Base-by-base conservation (phyloP, 2,113 vertebrate species). In the Pedionomus torquatus region DNA sequence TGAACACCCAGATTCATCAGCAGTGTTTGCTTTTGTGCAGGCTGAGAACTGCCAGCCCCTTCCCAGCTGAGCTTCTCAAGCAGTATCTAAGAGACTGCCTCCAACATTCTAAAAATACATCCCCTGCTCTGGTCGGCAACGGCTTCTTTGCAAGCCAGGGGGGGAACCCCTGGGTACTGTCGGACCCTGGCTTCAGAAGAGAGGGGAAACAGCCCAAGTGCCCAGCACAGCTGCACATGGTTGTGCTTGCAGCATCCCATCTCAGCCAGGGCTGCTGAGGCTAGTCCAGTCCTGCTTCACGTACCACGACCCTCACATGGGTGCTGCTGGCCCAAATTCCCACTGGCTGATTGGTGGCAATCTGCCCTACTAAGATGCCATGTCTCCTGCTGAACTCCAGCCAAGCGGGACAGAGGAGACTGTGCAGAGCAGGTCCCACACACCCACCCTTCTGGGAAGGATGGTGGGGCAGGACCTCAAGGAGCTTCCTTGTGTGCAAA, bases 1-100 rank as follows among this genome's bases (percentile, higher is more conserved):
- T 30, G 39, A 91, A 44, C 48, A 79, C 20, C 30, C 33, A 39
- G 33, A 89, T 85, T 93, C 84, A 82, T 89, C 57, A 69, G 44
- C 4, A 0, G 17, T 79, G 48, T 89, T 93, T 95, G 77, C 77
- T 82, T 94, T 94, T 85, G 21, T 39, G 48, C 65, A 91, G 57
- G 48, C 72, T 94, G 61, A 92, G 72, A 51, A 57, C 61, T 94
- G 87, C 91, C 95, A 96, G 93, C 39, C 83, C 91, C 57, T 94
- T 61, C 93, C 74, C 87, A 66, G 94, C 83, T 79, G 74, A 96
- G 91, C 48, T 64, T 81, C 84, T 91, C 31, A 55, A 58, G 65
- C 84, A 75, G 93, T 96, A 97, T 69, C 95, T 97, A 97, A 91
- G 95, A 94, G 65, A 95, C 89, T 85, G 94, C 81, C 74, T 95